Evolutionary conservation across 2,797 vertebrate species (phyloP).

Genomic region (Naso thynnoides): DNA sequence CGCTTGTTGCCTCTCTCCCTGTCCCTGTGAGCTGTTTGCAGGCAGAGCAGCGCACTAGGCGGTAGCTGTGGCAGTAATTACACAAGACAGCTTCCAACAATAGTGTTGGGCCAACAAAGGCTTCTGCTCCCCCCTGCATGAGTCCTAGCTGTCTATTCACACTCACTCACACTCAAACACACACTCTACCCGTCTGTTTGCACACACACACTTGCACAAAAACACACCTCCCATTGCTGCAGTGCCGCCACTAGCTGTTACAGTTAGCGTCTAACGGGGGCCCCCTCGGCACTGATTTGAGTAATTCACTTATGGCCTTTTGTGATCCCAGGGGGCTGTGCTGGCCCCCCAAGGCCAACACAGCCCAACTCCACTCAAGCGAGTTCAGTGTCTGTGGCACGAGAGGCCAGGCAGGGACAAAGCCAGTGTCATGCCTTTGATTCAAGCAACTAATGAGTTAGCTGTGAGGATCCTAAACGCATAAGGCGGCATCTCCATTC

Average conservation of each 20-base stretch:
- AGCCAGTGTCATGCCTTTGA: constrained; percentile 76
- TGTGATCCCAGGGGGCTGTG: constrained; percentile 71
- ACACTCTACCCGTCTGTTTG: constrained; percentile 66
- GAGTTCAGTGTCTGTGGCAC: constrained; percentile 75
- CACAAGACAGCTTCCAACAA: constrained; percentile 82
- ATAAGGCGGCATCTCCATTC: constrained; percentile 66
- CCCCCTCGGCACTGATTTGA: constrained; percentile 70
- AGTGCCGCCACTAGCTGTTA: constrained; percentile 74
- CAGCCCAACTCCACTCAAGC: constrained; percentile 73
- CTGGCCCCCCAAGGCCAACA: constrained; percentile 36
- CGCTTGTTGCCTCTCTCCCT: constrained; percentile 42
- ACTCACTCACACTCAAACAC: constrained; percentile 72
- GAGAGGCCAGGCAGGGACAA: constrained; percentile 75
- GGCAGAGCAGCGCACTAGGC: constrained; percentile 55
- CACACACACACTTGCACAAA: constrained; percentile 54
- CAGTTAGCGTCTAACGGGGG: constrained; percentile 68
- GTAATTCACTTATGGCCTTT: constrained; percentile 85
- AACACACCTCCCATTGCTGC: constrained; percentile 67
- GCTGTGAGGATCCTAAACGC: constrained; percentile 73
- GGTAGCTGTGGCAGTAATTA: constrained; percentile 79
- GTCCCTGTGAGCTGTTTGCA: constrained; percentile 39
- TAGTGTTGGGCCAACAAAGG: constrained; percentile 85
- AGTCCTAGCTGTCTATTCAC: constrained; percentile 75
- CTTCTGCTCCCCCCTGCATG: constrained; percentile 74
- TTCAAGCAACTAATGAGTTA: constrained; percentile 78